Conservation (phyloP, 2,113 vertebrate genomes). For the Natator depressus region DNA sequence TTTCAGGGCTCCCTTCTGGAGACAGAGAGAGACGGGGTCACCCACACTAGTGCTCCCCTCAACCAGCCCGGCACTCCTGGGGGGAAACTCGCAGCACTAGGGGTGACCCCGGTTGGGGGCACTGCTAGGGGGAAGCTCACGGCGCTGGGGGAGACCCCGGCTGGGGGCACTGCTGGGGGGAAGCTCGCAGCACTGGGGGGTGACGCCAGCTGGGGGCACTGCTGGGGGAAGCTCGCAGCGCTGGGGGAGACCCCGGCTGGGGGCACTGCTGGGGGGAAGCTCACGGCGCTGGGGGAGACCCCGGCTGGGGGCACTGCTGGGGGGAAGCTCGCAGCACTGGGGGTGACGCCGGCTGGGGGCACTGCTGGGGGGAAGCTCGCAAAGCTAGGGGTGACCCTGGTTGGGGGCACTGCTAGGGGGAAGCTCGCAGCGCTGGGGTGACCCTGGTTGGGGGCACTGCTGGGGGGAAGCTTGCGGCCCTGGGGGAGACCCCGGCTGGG, state of each 20-base stretch:
- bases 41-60: neutral
- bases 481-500: too few relatives aligned
- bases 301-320: neutral
- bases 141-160: too few relatives aligned
- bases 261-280: neutral
- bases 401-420: neutral
- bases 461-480: neutral
- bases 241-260: too few relatives aligned
- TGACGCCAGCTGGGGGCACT: neutral
- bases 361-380: neutral
- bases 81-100: neutral
- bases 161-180: neutral
- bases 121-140: neutral
- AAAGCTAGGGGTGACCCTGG: accelerated
- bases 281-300: accelerated
- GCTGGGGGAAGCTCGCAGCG: neutral
- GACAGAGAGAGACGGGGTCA: neutral
- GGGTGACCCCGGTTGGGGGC: neutral
- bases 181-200: neutral
- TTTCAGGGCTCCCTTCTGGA: neutral
- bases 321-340: neutral
- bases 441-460: neutral
- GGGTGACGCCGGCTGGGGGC: too few relatives aligned
- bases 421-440: neutral
- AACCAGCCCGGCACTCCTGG: neutral